Evolutionary conservation across 2,888 invertebrate species (phyloP), one percentile per base, ranked within the genome.

Genomic region (Teinopalpus imperialis): DNA sequence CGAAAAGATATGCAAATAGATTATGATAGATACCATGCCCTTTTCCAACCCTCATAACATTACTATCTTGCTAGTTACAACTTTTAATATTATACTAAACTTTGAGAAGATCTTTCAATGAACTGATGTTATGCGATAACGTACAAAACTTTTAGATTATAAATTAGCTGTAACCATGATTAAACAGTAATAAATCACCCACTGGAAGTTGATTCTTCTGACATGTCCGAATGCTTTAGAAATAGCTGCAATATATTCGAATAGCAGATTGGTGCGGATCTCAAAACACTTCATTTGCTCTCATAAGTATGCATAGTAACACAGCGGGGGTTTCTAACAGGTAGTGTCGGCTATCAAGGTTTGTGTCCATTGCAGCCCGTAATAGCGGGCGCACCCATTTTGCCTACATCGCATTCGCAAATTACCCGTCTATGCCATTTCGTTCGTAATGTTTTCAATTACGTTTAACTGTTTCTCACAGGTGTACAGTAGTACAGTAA

Each of bases 221-320:
- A 35, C 21, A 21, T 14, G 8, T 23, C 20, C 21, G 20, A 29
- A 23, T 21, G 10, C 3, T 29, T 29, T 30, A 29, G 29, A 36
- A 43, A 36, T 43, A 14, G n/a, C 9, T 23, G 27, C 5, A 36
- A 52, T 49, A 48, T 52, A 51, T 42, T 39, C 41, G 21, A 32
- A 16, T 12, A 40, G 43, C 39, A 50, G 40, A 46, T 39, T 36
- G 29, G 44, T 16, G 29, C n/a, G 23, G 16, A 39, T 48, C 39
- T 23, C 18, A 30, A 48, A 39, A 50, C 47, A 49, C 47, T 52
- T 40, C 39, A 45, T 51, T 51, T 39, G 18, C 34, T 30, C 13
- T 41, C 40, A 54, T 56, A 51, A 52, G 46, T 54, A 55, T 54
- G 48, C 51, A 48, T 48, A 45, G 51, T 34, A 34, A 31, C 51